Base-by-base conservation (phyloP, 2,888 invertebrate species). In the Alsophila aescularia region DNA sequence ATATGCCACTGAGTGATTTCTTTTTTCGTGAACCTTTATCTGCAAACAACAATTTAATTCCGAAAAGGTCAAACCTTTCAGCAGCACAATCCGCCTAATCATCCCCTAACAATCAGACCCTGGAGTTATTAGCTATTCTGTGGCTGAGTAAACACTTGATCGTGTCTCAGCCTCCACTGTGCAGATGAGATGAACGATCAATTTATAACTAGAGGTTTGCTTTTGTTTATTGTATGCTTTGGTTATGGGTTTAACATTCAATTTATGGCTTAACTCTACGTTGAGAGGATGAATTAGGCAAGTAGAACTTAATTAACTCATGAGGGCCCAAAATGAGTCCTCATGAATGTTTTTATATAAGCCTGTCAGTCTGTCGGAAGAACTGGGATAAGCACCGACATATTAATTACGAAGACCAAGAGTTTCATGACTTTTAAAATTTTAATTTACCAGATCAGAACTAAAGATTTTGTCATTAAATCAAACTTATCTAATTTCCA, bases 131-230 rank as follows among this genome's bases (percentile, higher is more conserved):
- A 40, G 27, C 48, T 41, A 34, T 12, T 32, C 32, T 43, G 34
- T 34, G 34, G 27, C 34, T 14, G 43, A 44, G 35, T 40, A 44
- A 52, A 59, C 58, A 51, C 29, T 21, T 39, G 48, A 18, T 49
- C 58, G 52, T 59, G 54, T 51, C 51, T 13, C 16, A 7, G 18
- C 13, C 37, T 21, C 15, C 24, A 6, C 24, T 7, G n/a, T 13
- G 24, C n/a, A 32, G 37, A 56, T 51, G 51, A 56, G 56, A 56
- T 56, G 48, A 53, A 21, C 36, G 47, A 45, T n/a, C 41, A 7
- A 29, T n/a, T 41, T 12, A 32, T 32, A 12, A 32, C 32, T 32
- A 13, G 32, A 13, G 4, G 29, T 24, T 24, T 24, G 27, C 16
- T 41, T 24, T 34, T 16, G 34, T 49, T 41, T 49, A 40, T 34